Evolutionary conservation across 2,888 invertebrate genomes (phyloP).

Genomic region (Pseudoips prasinana): DNA sequence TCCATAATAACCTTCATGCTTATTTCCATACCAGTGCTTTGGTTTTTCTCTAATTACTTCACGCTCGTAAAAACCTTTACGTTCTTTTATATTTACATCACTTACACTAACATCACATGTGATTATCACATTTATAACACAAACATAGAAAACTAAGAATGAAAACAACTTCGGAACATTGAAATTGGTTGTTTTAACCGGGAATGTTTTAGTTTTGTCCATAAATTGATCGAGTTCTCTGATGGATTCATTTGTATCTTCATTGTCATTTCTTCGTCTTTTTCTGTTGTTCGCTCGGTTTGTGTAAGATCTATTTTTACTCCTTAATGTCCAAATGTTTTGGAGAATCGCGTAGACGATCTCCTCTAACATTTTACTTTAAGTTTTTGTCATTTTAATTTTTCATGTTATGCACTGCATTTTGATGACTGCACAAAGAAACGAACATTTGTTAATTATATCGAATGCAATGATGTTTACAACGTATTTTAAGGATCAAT

Average conservation of each 20-base stretch:
- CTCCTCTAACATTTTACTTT: conserved; percentile 70
- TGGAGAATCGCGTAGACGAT: conserved; percentile 71
- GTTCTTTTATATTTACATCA: conserved; percentile 54
- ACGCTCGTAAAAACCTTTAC: conserved; percentile 38
- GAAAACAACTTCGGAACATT: conserved; percentile 49
- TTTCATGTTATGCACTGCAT: conserved; percentile 41
- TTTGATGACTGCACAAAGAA: conserved; percentile 27
- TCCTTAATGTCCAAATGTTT: conserved; percentile 44
- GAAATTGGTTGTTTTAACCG: conserved; percentile 51
- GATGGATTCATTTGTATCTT: conserved; percentile 30
- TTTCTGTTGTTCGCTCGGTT: conserved; percentile 50
- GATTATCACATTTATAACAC: conserved; percentile 75
- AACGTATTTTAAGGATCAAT: not conserved
- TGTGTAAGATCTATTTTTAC: conserved; percentile 45
- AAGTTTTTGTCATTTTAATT: conserved; percentile 64
- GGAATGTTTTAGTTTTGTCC: conserved; percentile 72
- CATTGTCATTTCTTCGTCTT: conserved; percentile 43
- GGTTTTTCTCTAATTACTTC: conserved; percentile 38
- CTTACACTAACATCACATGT: conserved; percentile 75
- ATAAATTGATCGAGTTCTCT: conserved; percentile 45
- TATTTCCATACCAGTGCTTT: conserved; percentile 45
- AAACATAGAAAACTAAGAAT: conserved; percentile 65
- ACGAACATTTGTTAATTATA: conserved; percentile 15
- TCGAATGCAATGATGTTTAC: conserved; percentile 32
- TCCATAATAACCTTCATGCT: conserved; percentile 37